Evolutionary conservation across 2,113 vertebrate genomes (phyloP).

Genomic region (Thinocorus orbignyianus): DNA sequence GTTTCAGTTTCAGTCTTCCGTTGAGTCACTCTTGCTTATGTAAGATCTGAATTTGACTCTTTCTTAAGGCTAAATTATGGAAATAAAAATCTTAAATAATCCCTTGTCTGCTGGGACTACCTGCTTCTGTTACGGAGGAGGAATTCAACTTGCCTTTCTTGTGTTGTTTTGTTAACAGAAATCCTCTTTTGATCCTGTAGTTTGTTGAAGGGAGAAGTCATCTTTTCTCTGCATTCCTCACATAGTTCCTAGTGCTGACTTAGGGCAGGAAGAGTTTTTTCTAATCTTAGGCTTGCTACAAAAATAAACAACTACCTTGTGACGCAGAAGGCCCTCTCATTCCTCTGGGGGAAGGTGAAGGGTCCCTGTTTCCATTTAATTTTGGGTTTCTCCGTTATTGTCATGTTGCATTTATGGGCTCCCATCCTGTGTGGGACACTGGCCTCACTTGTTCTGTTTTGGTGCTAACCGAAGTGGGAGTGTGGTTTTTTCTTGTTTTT

Average conservation of each 20-base stretch:
- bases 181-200: neutral
- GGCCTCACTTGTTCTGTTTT: neutral
- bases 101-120: conserved; percentile 1
- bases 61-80: conserved; percentile 19
- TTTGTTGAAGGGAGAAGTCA: neutral
- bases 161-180: neutral
- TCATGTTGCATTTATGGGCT: neutral
- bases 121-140: neutral
- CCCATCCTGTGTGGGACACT: neutral
- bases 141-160: neutral
- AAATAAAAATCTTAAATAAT: conserved; percentile 53
- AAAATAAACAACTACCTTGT: neutral
- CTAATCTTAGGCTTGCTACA: neutral
- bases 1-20: conserved; percentile 44
- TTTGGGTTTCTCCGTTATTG: neutral
- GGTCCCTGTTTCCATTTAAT: neutral
- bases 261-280: neutral
- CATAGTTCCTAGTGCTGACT: neutral
- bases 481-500: neutral
- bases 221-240: neutral
- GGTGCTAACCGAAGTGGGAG: neutral
- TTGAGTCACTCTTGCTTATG: conserved; percentile 55
- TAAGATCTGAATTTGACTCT: conserved; percentile 39
- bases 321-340: neutral
- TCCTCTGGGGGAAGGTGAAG: neutral